Evolutionary conservation across 2,797 vertebrate species (phyloP).

Genomic region (Acipenser oxyrinchus): DNA sequence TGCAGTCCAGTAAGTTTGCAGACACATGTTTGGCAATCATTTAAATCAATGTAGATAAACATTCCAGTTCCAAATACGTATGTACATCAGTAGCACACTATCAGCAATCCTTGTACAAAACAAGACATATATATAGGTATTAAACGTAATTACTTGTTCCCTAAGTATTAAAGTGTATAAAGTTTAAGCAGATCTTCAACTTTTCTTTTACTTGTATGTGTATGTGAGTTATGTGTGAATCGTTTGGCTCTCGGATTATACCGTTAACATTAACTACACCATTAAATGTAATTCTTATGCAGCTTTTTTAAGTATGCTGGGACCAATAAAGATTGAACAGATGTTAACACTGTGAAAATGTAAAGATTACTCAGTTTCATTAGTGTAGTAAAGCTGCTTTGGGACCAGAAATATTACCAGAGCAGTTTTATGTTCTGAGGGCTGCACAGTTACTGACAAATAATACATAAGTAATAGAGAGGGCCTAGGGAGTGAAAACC

Average conservation of each 20-base stretch:
- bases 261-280: conserved; percentile 67
- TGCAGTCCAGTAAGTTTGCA: too few species aligned
- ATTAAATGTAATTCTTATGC: conserved; percentile 71
- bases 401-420: conserved; percentile 74
- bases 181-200: too few species aligned
- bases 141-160: too few species aligned
- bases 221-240: neutral
- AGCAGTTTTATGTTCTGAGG: conserved; percentile 68
- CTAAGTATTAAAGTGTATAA: too few species aligned
- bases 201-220: too few species aligned
- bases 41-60: too few species aligned
- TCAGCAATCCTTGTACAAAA: too few species aligned
- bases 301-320: conserved; percentile 59
- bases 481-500: conserved; percentile 55
- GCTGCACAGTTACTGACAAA: conserved; percentile 64
- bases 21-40: too few species aligned
- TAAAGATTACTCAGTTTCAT: conserved; percentile 88
- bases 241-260: conserved; percentile 57
- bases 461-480: conserved; percentile 65
- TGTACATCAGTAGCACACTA: too few species aligned
- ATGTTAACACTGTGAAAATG: conserved; percentile 95
- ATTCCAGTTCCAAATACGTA: too few species aligned
- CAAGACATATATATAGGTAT: too few species aligned
- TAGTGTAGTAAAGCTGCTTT: conserved; percentile 84
- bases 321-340: conserved; percentile 93